Percentiles rank a stretch among this genome's conserved stretches.
Conservation (phyloP, 2,797 vertebrate species). For the Ceryle rudis region DNA sequence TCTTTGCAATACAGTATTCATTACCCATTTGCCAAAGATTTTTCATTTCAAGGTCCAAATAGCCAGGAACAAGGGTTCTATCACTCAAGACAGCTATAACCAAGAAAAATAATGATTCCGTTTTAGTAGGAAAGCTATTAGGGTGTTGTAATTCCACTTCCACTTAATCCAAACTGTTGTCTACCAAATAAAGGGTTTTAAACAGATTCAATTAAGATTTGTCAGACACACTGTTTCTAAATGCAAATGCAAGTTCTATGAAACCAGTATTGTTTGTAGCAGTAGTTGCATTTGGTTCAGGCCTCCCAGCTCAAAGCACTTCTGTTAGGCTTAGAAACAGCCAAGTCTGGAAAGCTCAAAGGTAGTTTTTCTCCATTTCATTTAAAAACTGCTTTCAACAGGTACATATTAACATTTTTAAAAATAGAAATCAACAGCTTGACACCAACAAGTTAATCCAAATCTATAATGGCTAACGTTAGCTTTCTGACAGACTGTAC, state of each 20-base stretch:
- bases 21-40: background rate
- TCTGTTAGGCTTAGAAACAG: background rate
- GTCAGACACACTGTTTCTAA: background rate
- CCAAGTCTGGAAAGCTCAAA: background rate
- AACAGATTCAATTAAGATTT: background rate
- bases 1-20: background rate
- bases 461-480: background rate
- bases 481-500: background rate
- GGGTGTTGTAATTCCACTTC: background rate
- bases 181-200: background rate
- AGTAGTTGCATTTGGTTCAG: background rate
- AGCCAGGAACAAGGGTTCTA: background rate
- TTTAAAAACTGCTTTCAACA: background rate
- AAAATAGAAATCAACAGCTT: background rate
- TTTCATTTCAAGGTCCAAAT: background rate
- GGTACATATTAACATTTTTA: accelerated
- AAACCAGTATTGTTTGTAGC: background rate
- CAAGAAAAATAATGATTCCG: background rate
- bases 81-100: background rate
- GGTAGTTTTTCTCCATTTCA: background rate
- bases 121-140: background rate
- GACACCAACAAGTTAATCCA: background rate
- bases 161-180: background rate
- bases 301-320: background rate
- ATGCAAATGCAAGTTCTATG: background rate